Base-by-base conservation (phyloP, 1,140 invertebrate species). In the Pectinophora gossypiella region DNA sequence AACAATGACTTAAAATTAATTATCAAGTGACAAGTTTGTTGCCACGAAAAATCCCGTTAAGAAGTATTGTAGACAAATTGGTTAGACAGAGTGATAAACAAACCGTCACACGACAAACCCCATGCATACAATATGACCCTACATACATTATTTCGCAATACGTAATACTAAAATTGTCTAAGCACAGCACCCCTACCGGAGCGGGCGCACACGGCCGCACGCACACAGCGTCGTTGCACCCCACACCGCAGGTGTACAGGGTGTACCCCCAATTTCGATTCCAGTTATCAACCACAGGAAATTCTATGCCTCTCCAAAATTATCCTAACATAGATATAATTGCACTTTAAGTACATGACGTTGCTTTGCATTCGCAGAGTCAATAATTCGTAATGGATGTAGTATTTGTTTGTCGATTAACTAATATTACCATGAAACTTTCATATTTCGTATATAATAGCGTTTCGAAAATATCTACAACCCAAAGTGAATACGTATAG, bases 161-260 rank as follows among this genome's bases (percentile, higher is more conserved):
- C 76, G 70, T 73, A 73, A 76, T 82, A 77, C 72, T 81, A 83
- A 83, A 85, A 79, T 80, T 75, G 72, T 83, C 79, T 83, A 81
- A 85, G 78, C 77, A 75, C 61, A 56, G 66, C 74, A 73, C 72
- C 81, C 77, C 77, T 70, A 60, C 38, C 7, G n/a, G 27, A 32
- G 27, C 36, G 36, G 12, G 36, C 6, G 13, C 23, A 27, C 23
- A 27, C 5, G 16, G 12, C 7, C 48, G 62, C 59, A 48, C 69
- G 64, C 68, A 68, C 72, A 66, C 42, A 44, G 21, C 54, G 50
- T 43, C 27, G 21, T 48, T 68, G 72, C 76, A 76, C 73, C 74
- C 72, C 69, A 63, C 64, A 65, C 59, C 56, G 46, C 47, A 50
- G 47, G 40, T 55, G 61, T 64, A 77, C 68, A 75, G 70, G 47